Percentiles rank a stretch among this genome's conserved stretches.
Evolutionary conservation across 1,140 invertebrate genomes (phyloP).

Genomic region (Monomorium pharaonis): DNA sequence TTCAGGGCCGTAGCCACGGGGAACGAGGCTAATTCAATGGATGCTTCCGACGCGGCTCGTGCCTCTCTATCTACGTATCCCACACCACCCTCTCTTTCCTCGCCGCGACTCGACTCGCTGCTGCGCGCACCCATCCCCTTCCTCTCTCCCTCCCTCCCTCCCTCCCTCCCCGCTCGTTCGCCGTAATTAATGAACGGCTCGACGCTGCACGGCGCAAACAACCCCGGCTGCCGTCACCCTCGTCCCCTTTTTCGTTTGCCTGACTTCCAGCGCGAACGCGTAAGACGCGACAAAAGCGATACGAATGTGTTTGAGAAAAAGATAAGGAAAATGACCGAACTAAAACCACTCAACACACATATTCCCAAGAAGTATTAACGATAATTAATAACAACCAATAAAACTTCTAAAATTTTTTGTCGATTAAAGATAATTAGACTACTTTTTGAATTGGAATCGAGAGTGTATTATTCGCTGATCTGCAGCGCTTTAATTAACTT

Average conservation of each 20-base stretch:
- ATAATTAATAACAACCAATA: no score
- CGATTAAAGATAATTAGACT: no score
- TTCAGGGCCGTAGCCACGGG: slow-evolving; percentile 54
- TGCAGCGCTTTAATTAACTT: no score
- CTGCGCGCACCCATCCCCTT: slow-evolving; percentile 49
- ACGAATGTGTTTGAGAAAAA: not conserved
- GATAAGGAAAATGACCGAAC: not conserved
- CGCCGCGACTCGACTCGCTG: slow-evolving; percentile 28
- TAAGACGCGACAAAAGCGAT: slow-evolving; percentile 16
- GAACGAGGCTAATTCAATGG: slow-evolving; percentile 70
- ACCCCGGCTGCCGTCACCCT: slow-evolving; percentile 29
- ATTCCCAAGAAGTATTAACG: no score
- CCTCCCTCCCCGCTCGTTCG: slow-evolving; percentile 39
- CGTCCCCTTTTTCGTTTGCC: slow-evolving; percentile 9
- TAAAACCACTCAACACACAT: no score
- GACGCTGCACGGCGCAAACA: slow-evolving; percentile 58
- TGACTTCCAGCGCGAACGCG: not conserved
- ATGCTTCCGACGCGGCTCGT: slow-evolving; percentile 65
- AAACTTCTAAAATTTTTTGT: no score
- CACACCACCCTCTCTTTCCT: not conserved
- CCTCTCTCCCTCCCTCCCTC: no score
- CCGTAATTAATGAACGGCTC: slow-evolving; percentile 68
- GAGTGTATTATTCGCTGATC: no score
- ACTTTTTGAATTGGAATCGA: no score
- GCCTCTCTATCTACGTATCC: slow-evolving; percentile 58